A percentile compares a stretch with the other conserved stretches of the same genome.
These are phyloP conservation scores for Sparidentex hasta DNA, from an alignment of 2,797 vertebrate genomes.

Conservation along the genomic window DNA sequence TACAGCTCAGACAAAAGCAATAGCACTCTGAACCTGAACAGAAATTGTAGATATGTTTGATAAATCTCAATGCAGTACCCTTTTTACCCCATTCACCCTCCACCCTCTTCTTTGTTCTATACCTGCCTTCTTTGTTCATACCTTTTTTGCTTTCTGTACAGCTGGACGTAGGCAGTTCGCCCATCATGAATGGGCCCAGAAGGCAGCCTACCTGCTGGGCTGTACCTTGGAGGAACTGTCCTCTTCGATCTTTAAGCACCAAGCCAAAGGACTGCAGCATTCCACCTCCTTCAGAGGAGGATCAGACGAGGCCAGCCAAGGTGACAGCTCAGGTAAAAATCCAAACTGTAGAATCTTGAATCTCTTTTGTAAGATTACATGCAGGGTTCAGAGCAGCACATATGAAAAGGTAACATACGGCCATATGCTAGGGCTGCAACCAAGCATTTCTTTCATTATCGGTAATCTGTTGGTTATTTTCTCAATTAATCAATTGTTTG, in stretches of 20 bases:
- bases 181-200: conserved; percentile 98
- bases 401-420: no score
- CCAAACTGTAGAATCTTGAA: no score
- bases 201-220: conserved; percentile 96
- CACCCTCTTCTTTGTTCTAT: neutral
- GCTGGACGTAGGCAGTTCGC: conserved; percentile 97
- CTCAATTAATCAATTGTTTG: no score
- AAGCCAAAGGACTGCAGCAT: conserved; percentile 92
- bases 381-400: no score
- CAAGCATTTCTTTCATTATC: no score
- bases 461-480: no score
- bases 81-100: neutral
- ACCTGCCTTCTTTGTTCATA: conserved; percentile 7
- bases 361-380: neutral
- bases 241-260: conserved; percentile 95
- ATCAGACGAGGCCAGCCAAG: conserved; percentile 87
- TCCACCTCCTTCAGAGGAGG: conserved; percentile 96
- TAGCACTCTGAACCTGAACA: neutral
- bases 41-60: neutral
- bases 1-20: neutral
- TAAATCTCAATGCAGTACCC: neutral
- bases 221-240: conserved; percentile 96
- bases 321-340: conserved; percentile 88
- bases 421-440: no score
- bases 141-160: conserved; percentile 59